These are phyloP conservation scores for Dasypolia templi DNA, from an alignment of 2,888 invertebrate species.

Conservation along the genomic window DNA sequence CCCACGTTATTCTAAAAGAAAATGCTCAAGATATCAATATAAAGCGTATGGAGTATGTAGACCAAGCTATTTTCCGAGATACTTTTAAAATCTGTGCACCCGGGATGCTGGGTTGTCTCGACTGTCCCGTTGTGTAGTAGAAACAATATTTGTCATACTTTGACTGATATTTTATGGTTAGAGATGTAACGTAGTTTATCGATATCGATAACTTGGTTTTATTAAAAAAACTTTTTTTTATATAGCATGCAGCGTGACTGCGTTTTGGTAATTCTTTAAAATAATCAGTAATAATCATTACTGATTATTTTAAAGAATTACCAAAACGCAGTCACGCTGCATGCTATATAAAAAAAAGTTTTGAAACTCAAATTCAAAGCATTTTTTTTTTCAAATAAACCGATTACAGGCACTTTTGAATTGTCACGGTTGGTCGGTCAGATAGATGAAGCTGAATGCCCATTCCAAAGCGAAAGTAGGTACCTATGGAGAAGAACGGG, in stretches of 20 bases:
- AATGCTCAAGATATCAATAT: conserved; percentile 18
- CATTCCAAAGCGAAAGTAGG: too few relatives aligned
- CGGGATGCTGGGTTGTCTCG: conserved; percentile 43
- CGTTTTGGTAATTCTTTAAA: background rate
- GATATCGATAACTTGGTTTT: conserved; percentile 42
- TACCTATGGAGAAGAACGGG: too few relatives aligned
- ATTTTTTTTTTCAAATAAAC: too few relatives aligned
- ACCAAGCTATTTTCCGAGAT: conserved; percentile 36
- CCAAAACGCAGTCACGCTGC: too few relatives aligned
- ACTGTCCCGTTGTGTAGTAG: conserved; percentile 60
- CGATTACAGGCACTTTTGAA: too few relatives aligned
- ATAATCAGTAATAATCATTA: background rate
- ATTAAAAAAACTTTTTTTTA: background rate
- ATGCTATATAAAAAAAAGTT: background rate
- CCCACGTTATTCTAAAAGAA: conserved; percentile 27
- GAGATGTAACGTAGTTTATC: conserved; percentile 64
- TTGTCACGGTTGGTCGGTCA: too few relatives aligned
- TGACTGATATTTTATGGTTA: conserved; percentile 81
- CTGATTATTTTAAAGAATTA: background rate
- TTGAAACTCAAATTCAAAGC: too few relatives aligned
- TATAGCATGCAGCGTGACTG: too few relatives aligned
- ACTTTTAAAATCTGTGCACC: conserved; percentile 54
- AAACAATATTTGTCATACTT: conserved; percentile 88
- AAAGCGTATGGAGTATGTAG: conserved; percentile 21
- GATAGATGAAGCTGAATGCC: too few relatives aligned